Percentiles rank a stretch among this genome's conserved stretches.
Conservation (phyloP, 2,888 invertebrate species). For the Carabus problematicus region DNA sequence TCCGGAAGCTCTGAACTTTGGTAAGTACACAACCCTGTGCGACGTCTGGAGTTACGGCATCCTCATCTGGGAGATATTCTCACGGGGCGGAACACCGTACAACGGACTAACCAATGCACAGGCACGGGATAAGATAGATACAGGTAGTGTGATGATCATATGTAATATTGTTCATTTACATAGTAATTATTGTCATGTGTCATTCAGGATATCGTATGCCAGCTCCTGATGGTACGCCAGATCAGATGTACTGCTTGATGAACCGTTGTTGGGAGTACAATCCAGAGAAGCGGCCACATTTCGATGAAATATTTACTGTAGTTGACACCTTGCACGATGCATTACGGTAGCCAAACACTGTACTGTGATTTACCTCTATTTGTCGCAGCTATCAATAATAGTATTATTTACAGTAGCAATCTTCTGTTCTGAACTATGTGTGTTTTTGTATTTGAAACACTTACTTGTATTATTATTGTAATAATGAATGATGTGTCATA, state of each 20-base stretch:
- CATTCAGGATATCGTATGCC: conserved; percentile 94
- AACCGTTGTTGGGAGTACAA: conserved; percentile 93
- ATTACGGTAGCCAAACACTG: conserved; percentile 24
- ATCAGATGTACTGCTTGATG: conserved; percentile 91
- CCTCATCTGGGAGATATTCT: conserved; percentile 96
- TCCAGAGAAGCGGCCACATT: conserved; percentile 89
- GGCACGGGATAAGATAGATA: conserved; percentile 92
- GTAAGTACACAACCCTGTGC: conserved; percentile 94
- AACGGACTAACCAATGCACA: conserved; percentile 93
- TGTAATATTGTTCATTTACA: not conserved
- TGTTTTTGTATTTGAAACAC: too few species aligned
- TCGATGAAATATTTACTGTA: conserved; percentile 83
- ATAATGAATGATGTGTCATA: too few species aligned
- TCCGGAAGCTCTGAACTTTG: conserved; percentile 94
- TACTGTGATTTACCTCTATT: conserved; percentile 5
- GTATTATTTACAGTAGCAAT: too few species aligned
- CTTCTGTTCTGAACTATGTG: too few species aligned
- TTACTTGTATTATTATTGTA: too few species aligned
- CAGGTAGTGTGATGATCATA: too few species aligned
- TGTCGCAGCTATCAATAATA: too few species aligned
- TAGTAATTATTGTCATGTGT: conserved; percentile 31
- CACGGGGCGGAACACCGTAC: conserved; percentile 92
- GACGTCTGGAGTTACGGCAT: conserved; percentile 98
- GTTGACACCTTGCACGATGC: conserved; percentile 66
- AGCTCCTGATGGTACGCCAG: conserved; percentile 85